phyloP scores from a whole-genome alignment of 2,888 invertebrate species.

The Papilio demoleus region DNA sequence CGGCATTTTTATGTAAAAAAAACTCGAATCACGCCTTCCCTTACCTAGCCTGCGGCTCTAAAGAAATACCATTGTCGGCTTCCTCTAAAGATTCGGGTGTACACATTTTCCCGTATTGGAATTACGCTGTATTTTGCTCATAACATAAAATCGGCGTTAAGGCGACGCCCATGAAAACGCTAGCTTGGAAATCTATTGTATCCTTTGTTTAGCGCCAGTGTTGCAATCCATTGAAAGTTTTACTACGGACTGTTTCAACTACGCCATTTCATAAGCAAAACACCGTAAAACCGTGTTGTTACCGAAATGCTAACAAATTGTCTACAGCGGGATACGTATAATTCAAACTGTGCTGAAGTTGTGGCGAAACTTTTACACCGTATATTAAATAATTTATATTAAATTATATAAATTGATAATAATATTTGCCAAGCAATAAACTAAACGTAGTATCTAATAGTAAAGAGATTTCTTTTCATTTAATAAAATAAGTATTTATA shows the following conservation, averaged over 20 bases:
- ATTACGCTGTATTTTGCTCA: conserved; percentile 78
- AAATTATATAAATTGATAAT: conserved; percentile 4
- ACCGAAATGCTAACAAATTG: conserved; percentile 64
- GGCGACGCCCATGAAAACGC: conserved; percentile 71
- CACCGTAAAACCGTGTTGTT: conserved; percentile 61
- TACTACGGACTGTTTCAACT: conserved; percentile 67
- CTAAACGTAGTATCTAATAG: no score
- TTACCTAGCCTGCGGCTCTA: conserved; percentile 79
- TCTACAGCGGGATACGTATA: conserved; percentile 52
- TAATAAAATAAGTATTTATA: no score
- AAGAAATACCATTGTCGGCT: conserved; percentile 79
- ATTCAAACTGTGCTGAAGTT: conserved; percentile 25
- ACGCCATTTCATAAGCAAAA: conserved; percentile 66
- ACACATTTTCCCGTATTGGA: conserved; percentile 79
- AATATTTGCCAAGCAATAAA: no score
- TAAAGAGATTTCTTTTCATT: no score
- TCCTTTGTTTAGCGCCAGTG: conserved; percentile 76
- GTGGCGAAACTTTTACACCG: background rate
- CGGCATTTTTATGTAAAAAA: conserved; percentile 81
- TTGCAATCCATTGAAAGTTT: conserved; percentile 78
- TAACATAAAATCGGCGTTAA: conserved; percentile 80
- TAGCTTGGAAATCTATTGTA: conserved; percentile 63
- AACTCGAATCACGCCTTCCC: conserved; percentile 81
- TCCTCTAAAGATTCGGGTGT: conserved; percentile 76
- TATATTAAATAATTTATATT: background rate